A percentile compares a stretch with the other conserved stretches of the same genome.
These are phyloP conservation scores for Menidia menidia DNA, from an alignment of 2,797 vertebrate species.

Conservation along the genomic window DNA sequence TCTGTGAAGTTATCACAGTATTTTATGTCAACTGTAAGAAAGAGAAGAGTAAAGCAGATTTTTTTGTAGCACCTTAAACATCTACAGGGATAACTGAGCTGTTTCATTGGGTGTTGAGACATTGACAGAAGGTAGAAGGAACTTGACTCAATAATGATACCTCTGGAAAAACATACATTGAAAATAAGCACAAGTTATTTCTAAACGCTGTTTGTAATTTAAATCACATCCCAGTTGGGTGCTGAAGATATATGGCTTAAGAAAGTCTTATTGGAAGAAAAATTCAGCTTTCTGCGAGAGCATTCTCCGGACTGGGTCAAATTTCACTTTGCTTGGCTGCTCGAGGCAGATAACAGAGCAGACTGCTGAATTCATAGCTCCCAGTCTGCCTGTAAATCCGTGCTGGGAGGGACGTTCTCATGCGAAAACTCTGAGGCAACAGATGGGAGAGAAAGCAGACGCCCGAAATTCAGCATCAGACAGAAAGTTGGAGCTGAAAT, in stretches of 20 bases:
- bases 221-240: slow-evolving; percentile 26
- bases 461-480: slow-evolving; percentile 14
- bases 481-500: slow-evolving; percentile 11
- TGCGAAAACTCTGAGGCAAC: slow-evolving; percentile 47
- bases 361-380: slow-evolving; percentile 56
- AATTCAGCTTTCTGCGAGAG: slow-evolving; percentile 38
- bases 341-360: slow-evolving; percentile 64
- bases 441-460: slow-evolving; percentile 36
- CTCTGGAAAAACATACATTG: neutral
- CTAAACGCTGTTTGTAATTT: slow-evolving; percentile 11
- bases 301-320: slow-evolving; percentile 51
- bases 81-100: no score
- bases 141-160: neutral
- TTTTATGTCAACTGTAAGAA: neutral
- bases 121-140: no score
- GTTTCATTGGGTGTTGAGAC: no score
- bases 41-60: neutral
- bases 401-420: slow-evolving; percentile 46
- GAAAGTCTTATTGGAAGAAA: slow-evolving; percentile 42
- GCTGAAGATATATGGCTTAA: slow-evolving; percentile 32
- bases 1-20: no score
- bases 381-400: slow-evolving; percentile 58
- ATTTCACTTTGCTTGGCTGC: slow-evolving; percentile 71
- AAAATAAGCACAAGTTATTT: slow-evolving; percentile 14
- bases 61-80: no score